These are phyloP conservation scores for Pissodes strobi DNA, from an alignment of 1,140 invertebrate genomes.

Conservation along the genomic window DNA sequence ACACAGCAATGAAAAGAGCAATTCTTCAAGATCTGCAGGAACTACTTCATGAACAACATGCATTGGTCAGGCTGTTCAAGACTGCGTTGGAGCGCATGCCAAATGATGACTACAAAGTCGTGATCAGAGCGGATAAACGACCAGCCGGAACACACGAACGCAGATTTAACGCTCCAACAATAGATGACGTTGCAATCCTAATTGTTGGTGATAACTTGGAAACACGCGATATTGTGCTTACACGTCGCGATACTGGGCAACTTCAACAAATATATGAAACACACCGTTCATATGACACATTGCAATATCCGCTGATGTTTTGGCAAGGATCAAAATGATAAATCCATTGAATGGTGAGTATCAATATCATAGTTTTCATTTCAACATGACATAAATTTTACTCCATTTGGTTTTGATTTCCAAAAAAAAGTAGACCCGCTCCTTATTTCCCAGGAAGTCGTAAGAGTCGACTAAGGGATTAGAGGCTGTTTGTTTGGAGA, in stretches of 20 bases:
- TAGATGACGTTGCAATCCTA: constrained; percentile 49
- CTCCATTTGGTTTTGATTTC: not conserved
- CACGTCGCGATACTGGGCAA: constrained; percentile 47
- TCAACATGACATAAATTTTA: not conserved
- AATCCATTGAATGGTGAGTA: not conserved
- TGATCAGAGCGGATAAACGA: constrained; percentile 50
- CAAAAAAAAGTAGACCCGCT: not conserved
- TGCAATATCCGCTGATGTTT: constrained; percentile 1
- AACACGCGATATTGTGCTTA: constrained; percentile 56
- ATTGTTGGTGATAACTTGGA: constrained; percentile 54
- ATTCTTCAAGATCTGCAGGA: constrained; percentile 40
- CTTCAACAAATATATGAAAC: constrained; percentile 33
- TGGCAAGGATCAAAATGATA: not conserved
- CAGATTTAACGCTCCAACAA: constrained; percentile 49
- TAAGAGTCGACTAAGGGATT: too few relatives aligned
- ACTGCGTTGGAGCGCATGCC: constrained; percentile 52
- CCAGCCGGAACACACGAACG: constrained; percentile 55
- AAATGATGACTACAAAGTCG: constrained; percentile 53
- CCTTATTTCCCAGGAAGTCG: not conserved
- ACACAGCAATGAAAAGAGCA: constrained; percentile 46
- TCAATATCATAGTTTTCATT: constrained; percentile 2
- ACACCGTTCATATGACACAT: constrained; percentile 27
- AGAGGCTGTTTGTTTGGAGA: not conserved
- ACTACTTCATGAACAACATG: constrained; percentile 54
- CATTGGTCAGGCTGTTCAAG: constrained; percentile 54